Percentiles rank a stretch among this genome's conserved stretches.
Conservation (phyloP, 2,888 invertebrate species). For the Aproaerema taeniolella region DNA sequence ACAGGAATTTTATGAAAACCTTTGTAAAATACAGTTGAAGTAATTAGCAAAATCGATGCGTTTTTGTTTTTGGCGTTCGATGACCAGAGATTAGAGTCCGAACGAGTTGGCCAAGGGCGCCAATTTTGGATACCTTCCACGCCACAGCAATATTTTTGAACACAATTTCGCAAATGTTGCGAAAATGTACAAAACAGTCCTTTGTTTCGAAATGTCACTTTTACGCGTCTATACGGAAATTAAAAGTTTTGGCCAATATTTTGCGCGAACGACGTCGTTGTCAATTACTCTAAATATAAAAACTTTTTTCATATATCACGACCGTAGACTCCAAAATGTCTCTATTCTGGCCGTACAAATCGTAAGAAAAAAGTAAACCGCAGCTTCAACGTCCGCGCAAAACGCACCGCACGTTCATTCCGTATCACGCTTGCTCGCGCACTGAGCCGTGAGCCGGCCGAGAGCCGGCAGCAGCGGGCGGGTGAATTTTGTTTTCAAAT, state of each 20-base stretch:
- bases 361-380: constrained; percentile 67
- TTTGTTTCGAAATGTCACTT: constrained; percentile 72
- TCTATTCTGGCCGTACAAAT: constrained; percentile 67
- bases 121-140: constrained; percentile 48
- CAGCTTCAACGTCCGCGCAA: constrained; percentile 75
- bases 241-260: constrained; percentile 68
- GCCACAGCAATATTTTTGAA: constrained; percentile 65
- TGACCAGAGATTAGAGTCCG: constrained; percentile 66
- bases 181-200: constrained; percentile 78
- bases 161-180: constrained; percentile 74
- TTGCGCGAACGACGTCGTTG: constrained; percentile 66
- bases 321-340: constrained; percentile 69
- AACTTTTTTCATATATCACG: constrained; percentile 55
- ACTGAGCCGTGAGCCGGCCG: no score
- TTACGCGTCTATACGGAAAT: constrained; percentile 76
- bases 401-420: constrained; percentile 77
- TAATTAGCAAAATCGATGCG: constrained; percentile 58
- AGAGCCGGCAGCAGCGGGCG: constrained; percentile 23
- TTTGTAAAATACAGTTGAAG: constrained; percentile 49
- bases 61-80: constrained; percentile 69
- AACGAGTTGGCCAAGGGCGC: constrained; percentile 68
- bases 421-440: constrained; percentile 77
- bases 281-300: constrained; percentile 52
- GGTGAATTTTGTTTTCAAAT: constrained; percentile 70
- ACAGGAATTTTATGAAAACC: constrained; percentile 62